Base-by-base conservation (phyloP, 2,797 vertebrate genomes). In the Sternotherus odoratus region DNA sequence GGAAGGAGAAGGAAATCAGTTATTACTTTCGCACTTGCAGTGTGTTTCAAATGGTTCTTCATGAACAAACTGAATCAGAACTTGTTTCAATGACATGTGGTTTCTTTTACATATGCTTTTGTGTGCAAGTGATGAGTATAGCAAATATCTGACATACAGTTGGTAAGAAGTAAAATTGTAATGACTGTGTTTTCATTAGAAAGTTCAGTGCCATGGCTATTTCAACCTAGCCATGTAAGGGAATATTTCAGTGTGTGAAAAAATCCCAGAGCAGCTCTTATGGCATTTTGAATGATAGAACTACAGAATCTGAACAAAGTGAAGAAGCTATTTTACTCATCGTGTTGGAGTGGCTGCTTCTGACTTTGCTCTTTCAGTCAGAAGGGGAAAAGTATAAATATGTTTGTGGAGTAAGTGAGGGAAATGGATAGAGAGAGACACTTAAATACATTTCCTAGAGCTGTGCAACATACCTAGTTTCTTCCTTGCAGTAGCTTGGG, bases 321-420 rank as follows among this genome's bases (percentile, higher is more conserved):
- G 43, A 12, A n/a, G 28, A 56, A 50, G 54, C 50, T 63, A 13
- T 4, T 85, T 15, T 86, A 8, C 21, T 46, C 48, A 5, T 43
- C 7, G 15, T n/a, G n/a, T 0, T 0, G 43, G 85, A 79, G 60
- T 24, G 46, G 28, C 1, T 1, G 1, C 23, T 56, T 30, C 5
- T 23, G 39, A 16, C 82, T 75, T 43, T 5, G 5, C 57, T 49
- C 36, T 4, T 4, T 84, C 78, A 81, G 36, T 0, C 6, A 30
- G 6, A 8, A 48, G 85, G 3, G 50, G 36, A 50, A 30, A 33
- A 4, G 56, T 69, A 36, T 69, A 46, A 4, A 4, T 87, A 28
- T 15, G 77, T 5, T 1, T 54, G 77, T 28, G 77, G 1, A n/a
- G 30, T n/a, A 63, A 63, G 30, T 66, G 17, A 15, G 63, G n/a